These are phyloP conservation scores for Sphaerophoria rueppellii DNA, from an alignment of 2,888 invertebrate species.

Conservation along the genomic window DNA sequence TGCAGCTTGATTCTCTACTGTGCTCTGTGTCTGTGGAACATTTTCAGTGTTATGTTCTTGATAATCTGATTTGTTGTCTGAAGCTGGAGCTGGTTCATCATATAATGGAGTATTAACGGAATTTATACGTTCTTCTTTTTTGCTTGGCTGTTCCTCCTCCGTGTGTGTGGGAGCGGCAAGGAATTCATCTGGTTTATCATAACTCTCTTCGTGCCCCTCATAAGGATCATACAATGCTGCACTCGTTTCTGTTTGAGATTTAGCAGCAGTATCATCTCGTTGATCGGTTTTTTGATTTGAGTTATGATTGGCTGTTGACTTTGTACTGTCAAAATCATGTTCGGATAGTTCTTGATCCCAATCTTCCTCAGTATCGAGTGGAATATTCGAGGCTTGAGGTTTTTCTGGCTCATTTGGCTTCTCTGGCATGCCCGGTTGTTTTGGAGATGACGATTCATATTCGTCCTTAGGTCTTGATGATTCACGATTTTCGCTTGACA, in stretches of 20 bases:
- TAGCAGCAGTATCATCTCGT: slow-evolving; percentile 35
- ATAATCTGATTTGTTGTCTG: slow-evolving; percentile 35
- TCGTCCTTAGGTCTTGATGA: slow-evolving; percentile 53
- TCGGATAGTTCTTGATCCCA: slow-evolving; percentile 81
- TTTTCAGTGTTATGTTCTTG: slow-evolving; percentile 32
- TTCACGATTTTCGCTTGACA: slow-evolving; percentile 50
- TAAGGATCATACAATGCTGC: not conserved
- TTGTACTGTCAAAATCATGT: slow-evolving; percentile 76
- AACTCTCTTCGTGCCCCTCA: not conserved
- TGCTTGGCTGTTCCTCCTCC: slow-evolving; percentile 42
- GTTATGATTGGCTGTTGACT: slow-evolving; percentile 32
- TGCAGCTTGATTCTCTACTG: slow-evolving; percentile 15
- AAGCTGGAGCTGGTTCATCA: slow-evolving; percentile 58
- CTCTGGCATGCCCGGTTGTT: slow-evolving; percentile 42
- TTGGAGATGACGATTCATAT: slow-evolving; percentile 60
- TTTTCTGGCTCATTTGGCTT: slow-evolving; percentile 14
- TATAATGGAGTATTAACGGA: slow-evolving; percentile 64
- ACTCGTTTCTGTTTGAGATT: slow-evolving; percentile 37
- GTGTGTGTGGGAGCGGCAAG: slow-evolving; percentile 23
- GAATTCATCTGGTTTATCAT: slow-evolving; percentile 6
- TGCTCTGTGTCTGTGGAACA: slow-evolving; percentile 52
- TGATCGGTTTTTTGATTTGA: slow-evolving; percentile 53
- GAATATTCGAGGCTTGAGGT: slow-evolving; percentile 13
- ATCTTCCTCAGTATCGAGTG: slow-evolving; percentile 80
- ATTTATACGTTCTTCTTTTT: slow-evolving; percentile 56